A percentile compares a stretch with the other conserved stretches of the same genome.
Evolutionary conservation across 2,888 invertebrate species (phyloP).

Genomic region (Tachina fera): DNA sequence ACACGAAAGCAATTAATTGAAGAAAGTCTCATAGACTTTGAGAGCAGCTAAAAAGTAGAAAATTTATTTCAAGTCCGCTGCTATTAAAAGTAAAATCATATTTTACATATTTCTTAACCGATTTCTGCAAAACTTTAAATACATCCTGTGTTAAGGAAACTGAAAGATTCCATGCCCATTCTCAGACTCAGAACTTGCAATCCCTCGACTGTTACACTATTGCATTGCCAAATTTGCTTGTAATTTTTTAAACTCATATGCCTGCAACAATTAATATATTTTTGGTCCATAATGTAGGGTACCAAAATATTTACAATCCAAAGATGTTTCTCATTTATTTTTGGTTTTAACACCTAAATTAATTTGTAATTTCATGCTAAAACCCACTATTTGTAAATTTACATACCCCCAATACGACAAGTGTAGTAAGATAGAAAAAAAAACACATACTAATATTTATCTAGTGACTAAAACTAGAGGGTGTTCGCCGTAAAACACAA

Average conservation of each 20-base stretch:
- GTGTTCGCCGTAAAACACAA: not conserved
- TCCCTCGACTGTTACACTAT: no score
- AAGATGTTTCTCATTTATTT: slow-evolving; percentile 46
- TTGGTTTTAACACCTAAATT: slow-evolving; percentile 10
- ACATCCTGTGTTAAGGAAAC: no score
- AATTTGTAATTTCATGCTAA: slow-evolving; percentile 19
- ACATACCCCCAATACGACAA: slow-evolving; percentile 18
- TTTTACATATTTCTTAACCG: no score
- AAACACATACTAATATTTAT: not conserved
- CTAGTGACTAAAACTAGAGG: slow-evolving; percentile 5
- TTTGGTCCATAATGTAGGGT: not conserved
- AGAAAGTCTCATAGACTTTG: slow-evolving; percentile 30
- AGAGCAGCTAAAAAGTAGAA: not conserved
- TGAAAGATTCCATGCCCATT: no score
- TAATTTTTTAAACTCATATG: not conserved
- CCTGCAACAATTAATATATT: not conserved
- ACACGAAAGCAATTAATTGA: slow-evolving; percentile 6
- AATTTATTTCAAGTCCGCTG: no score
- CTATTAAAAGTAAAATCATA: no score
- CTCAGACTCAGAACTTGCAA: no score
- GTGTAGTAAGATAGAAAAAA: slow-evolving; percentile 26
- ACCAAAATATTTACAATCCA: not conserved
- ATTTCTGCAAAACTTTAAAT: no score
- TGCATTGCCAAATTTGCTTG: no score
- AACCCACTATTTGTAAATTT: slow-evolving; percentile 29